These are phyloP conservation scores for Zaprionus capensis DNA, from an alignment of 1,140 invertebrate genomes.

Conservation along the genomic window DNA sequence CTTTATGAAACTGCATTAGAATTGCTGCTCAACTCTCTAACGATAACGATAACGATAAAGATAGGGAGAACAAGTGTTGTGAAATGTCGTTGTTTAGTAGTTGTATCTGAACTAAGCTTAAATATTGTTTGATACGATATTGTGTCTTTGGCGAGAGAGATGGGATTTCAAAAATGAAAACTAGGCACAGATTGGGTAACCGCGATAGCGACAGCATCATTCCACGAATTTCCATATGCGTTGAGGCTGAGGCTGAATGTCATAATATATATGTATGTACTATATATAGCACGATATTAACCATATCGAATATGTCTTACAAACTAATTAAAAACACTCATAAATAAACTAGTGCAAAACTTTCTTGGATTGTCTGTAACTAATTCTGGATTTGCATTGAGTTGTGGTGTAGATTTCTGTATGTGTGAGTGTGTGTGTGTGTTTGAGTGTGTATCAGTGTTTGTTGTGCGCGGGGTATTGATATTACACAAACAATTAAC, in stretches of 20 bases:
- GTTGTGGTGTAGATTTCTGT: conserved; percentile 24
- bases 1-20: conserved; percentile 50
- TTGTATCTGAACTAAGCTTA: conserved; percentile 48
- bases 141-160: conserved; percentile 37
- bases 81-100: conserved; percentile 59
- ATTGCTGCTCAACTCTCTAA: conserved; percentile 22
- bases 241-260: conserved; percentile 46
- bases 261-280: conserved; percentile 12
- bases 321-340: conserved; percentile 28
- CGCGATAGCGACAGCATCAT: conserved; percentile 84
- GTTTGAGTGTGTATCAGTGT: conserved; percentile 28
- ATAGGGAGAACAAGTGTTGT: conserved; percentile 38
- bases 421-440: conserved; percentile 53
- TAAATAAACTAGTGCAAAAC: conserved; percentile 20
- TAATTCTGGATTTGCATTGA: conserved; percentile 24
- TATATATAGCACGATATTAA: conserved; percentile 11
- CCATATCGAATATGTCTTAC: conserved; percentile 32
- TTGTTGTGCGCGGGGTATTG: conserved; percentile 58
- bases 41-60: conserved; percentile 20
- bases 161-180: conserved; percentile 67
- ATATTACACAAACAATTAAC: conserved; percentile 58
- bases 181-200: conserved; percentile 84
- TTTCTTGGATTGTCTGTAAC: conserved; percentile 8
- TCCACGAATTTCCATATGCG: conserved; percentile 82
- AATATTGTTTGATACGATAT: conserved; percentile 20